Conservation (phyloP, 1,140 invertebrate species). For the Drosophila dunni region DNA sequence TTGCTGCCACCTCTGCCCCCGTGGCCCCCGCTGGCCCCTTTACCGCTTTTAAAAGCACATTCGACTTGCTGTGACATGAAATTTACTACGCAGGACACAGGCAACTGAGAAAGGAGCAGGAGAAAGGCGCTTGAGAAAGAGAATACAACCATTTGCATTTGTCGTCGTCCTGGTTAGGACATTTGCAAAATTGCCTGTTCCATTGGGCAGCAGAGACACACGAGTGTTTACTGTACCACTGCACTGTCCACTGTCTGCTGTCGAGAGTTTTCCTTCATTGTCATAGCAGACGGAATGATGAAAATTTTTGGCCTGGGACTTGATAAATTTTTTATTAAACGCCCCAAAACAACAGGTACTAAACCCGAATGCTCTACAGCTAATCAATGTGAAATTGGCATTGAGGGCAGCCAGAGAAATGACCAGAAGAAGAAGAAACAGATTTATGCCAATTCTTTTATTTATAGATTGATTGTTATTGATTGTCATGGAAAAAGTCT, state of each 20-base stretch:
- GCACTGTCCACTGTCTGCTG: too few relatives aligned
- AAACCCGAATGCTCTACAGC: constrained; percentile 38
- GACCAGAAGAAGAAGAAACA: constrained; percentile 18
- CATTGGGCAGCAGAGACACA: constrained; percentile 14
- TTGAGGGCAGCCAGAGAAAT: neutral
- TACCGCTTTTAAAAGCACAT: constrained; percentile 68
- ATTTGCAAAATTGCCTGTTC: constrained; percentile 63
- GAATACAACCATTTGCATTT: constrained; percentile 43
- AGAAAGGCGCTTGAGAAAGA: constrained; percentile 19
- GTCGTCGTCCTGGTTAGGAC: constrained; percentile 51
- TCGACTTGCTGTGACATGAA: constrained; percentile 72
- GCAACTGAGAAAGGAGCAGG: constrained; percentile 8
- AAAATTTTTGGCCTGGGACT: constrained; percentile 29
- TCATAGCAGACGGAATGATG: constrained; percentile 18
- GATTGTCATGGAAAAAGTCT: constrained; percentile 51
- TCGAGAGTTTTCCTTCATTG: neutral
- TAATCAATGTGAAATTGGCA: constrained; percentile 53
- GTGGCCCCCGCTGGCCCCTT: constrained; percentile 5
- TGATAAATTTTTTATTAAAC: constrained; percentile 70
- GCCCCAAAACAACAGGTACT: constrained; percentile 51
- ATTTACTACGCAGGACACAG: constrained; percentile 64
- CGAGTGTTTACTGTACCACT: neutral
- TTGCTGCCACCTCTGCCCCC: constrained; percentile 5
- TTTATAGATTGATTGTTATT: constrained; percentile 76
- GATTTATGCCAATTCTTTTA: constrained; percentile 74